These are phyloP conservation scores for Capitulum mitella DNA, from an alignment of 2,888 invertebrate species.

Conservation along the genomic window DNA sequence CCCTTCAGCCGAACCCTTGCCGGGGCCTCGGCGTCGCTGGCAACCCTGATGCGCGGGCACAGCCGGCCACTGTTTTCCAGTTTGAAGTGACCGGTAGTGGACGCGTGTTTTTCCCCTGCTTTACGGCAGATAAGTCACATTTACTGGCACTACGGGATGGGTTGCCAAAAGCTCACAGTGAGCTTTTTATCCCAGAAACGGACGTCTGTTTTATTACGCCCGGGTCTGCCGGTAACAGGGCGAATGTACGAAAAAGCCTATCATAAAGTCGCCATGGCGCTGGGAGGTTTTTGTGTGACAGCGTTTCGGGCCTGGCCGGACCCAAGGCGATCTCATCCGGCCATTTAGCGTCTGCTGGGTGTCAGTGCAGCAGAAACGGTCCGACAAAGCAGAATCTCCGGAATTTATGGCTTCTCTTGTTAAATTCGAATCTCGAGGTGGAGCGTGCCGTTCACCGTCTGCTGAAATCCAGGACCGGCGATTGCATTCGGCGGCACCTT, in stretches of 20 bases:
- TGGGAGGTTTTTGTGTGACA: background rate
- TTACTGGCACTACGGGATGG: background rate
- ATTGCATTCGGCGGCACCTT: background rate
- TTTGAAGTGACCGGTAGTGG: background rate
- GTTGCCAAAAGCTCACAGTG: slow-evolving; percentile 2
- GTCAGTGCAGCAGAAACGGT: background rate
- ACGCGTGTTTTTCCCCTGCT: background rate
- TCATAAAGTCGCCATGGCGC: background rate
- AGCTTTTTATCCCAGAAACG: background rate
- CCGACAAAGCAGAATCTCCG: background rate
- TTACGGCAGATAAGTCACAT: slow-evolving; percentile 11
- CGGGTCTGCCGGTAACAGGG: background rate
- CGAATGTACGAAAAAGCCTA: background rate
- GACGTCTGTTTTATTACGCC: slow-evolving; percentile 4
- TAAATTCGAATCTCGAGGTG: background rate
- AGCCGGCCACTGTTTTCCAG: too few relatives aligned
- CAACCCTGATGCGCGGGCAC: too few relatives aligned
- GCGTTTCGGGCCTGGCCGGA: background rate
- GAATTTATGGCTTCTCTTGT: background rate
- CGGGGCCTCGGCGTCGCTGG: too few relatives aligned
- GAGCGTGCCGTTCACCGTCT: background rate
- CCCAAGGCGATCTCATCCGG: background rate
- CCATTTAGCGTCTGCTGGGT: background rate
- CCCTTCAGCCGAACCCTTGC: too few relatives aligned
- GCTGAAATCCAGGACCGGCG: background rate